Conservation (phyloP, 2,888 invertebrate species). For the Trichacis sp. region DNA sequence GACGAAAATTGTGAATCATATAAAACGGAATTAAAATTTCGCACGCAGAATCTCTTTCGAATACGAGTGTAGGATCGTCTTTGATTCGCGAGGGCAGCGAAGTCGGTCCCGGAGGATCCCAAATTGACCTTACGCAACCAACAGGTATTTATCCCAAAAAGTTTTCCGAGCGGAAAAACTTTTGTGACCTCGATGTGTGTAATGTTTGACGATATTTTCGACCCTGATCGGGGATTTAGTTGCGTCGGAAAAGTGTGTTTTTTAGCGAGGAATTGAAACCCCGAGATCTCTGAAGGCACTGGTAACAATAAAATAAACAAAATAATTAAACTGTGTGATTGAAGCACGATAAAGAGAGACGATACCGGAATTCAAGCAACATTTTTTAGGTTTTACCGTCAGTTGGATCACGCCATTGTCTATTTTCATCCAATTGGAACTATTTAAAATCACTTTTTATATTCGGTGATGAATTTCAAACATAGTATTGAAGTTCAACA, state of each 20-base stretch:
- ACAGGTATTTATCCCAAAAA: slow-evolving; percentile 56
- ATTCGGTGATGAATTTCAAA: too few species aligned
- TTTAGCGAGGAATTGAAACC: not conserved
- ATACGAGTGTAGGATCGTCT: slow-evolving; percentile 61
- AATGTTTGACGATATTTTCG: not conserved
- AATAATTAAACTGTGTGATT: not conserved
- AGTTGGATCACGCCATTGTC: slow-evolving; percentile 68
- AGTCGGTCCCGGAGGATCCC: slow-evolving; percentile 48
- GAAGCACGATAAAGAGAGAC: slow-evolving; percentile 13
- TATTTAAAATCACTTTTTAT: too few species aligned
- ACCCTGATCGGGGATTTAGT: not conserved
- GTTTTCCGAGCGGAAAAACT: not conserved
- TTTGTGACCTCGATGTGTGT: not conserved
- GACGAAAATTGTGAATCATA: too few species aligned
- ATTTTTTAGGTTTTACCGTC: slow-evolving; percentile 51
- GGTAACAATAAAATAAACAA: not conserved
- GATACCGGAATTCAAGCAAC: slow-evolving; percentile 24
- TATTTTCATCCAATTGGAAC: too few species aligned
- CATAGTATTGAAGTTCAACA: too few species aligned
- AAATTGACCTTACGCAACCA: slow-evolving; percentile 48
- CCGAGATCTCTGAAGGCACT: not conserved
- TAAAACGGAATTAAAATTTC: too few species aligned
- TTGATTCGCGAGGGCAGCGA: slow-evolving; percentile 59
- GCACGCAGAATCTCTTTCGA: slow-evolving; percentile 60
- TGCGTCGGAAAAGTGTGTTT: not conserved